Conservation (phyloP, 2,888 invertebrate genomes). For the Hyles lineata region DNA sequence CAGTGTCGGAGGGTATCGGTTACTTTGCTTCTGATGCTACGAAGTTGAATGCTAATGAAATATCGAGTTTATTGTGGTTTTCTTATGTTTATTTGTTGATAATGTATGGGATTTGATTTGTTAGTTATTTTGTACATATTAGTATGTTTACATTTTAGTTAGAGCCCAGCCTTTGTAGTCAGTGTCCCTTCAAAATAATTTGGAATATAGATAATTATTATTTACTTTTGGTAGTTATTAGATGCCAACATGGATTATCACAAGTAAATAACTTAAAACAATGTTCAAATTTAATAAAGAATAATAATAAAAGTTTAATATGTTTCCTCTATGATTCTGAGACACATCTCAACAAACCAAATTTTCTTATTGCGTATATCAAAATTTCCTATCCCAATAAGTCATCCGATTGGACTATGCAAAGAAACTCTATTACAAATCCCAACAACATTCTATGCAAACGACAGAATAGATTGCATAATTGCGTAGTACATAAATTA, state of each 20-base stretch:
- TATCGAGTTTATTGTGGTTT: slow-evolving; percentile 25
- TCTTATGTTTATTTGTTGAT: slow-evolving; percentile 15
- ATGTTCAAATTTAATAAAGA: not conserved
- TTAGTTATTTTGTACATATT: not conserved
- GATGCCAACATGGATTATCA: not conserved
- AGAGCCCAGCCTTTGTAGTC: too few relatives aligned
- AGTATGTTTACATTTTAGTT: not conserved
- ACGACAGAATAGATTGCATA: slow-evolving; percentile 1
- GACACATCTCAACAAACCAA: too few relatives aligned
- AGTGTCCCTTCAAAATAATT: too few relatives aligned
- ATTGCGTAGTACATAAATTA: slow-evolving; percentile 8
- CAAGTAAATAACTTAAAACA: not conserved
- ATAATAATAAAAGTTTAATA: too few relatives aligned
- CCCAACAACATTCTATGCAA: slow-evolving; percentile 18
- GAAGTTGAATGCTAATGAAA: slow-evolving; percentile 14
- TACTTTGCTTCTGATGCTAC: slow-evolving; percentile 45
- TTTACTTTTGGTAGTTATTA: too few relatives aligned
- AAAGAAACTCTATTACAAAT: not conserved
- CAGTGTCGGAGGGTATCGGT: slow-evolving; percentile 60
- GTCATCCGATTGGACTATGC: not conserved
- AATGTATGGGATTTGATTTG: not conserved
- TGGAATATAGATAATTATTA: too few relatives aligned
- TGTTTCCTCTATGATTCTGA: too few relatives aligned
- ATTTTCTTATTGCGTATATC: not conserved
- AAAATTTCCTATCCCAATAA: not conserved